Evolutionary conservation across 1,140 invertebrate species (phyloP).

Genomic region (Laodelphax striatellus): DNA sequence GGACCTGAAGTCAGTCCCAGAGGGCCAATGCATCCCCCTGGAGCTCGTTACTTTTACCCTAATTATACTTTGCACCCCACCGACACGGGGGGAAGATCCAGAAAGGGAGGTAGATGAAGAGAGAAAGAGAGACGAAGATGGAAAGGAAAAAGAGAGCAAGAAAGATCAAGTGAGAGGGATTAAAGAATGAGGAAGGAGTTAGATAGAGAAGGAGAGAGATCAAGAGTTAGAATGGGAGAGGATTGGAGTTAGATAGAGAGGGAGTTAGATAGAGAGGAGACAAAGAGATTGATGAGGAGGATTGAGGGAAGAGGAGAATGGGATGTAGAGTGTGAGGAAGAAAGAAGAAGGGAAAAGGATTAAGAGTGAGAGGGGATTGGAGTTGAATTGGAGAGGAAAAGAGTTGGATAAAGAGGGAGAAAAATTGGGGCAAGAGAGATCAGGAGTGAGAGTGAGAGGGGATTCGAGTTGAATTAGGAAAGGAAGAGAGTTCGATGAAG

Average conservation of each 20-base stretch:
- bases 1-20: background rate
- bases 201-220: too few species aligned
- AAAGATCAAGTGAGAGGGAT: too few species aligned
- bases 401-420: background rate
- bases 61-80: conserved; percentile 2
- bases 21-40: background rate
- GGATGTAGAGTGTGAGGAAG: background rate
- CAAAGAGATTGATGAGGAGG: too few species aligned
- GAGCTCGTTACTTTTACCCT: background rate
- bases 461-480: background rate
- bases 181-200: too few species aligned
- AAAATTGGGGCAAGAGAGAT: background rate
- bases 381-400: too few species aligned
- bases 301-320: too few species aligned
- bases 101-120: background rate
- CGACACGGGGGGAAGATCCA: background rate
- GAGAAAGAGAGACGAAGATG: background rate
- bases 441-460: background rate
- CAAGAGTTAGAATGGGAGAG: too few species aligned
- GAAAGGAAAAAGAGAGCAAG: background rate
- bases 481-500: background rate
- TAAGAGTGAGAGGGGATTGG: too few species aligned
- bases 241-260: background rate
- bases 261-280: background rate
- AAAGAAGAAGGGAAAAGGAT: too few species aligned